Conservation (phyloP, 2,888 invertebrate genomes). For the Brassicogethes aeneus region DNA sequence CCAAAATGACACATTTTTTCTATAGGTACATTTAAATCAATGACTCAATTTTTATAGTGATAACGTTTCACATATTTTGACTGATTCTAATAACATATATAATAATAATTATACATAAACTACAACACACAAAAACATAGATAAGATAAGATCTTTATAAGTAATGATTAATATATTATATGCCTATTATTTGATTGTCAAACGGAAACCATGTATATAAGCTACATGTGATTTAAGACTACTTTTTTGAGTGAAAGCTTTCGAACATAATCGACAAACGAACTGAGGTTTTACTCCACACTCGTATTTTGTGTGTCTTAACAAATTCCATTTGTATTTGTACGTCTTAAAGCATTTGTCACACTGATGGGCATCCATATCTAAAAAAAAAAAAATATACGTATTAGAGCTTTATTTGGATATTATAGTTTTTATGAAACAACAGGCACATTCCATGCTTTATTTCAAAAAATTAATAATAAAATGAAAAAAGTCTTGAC, state of each 20-base stretch:
- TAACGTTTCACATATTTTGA: too few species aligned
- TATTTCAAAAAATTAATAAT: too few species aligned
- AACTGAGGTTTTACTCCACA: not conserved
- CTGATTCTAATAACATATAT: too few species aligned
- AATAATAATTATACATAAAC: not conserved
- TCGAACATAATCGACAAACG: not conserved
- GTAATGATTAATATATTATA: too few species aligned
- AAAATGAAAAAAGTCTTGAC: too few species aligned
- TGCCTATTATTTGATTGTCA: conserved; percentile 18
- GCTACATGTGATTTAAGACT: conserved; percentile 20
- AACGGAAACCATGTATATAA: conserved; percentile 19
- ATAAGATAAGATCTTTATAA: too few species aligned
- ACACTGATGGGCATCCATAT: not conserved
- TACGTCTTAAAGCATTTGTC: not conserved
- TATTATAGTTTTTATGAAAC: too few species aligned
- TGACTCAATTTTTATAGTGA: too few species aligned
- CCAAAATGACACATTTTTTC: too few species aligned
- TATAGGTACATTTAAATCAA: too few species aligned
- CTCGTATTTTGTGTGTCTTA: not conserved
- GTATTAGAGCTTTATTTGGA: too few species aligned
- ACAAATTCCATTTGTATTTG: conserved; percentile 1
- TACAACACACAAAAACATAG: not conserved
- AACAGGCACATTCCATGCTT: too few species aligned
- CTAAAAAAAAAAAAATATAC: not conserved
- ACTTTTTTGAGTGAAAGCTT: not conserved